A percentile compares a stretch with the other conserved stretches of the same genome.
These are phyloP conservation scores for Podarcis lilfordi DNA, from an alignment of 2,797 vertebrate genomes.

Conservation along the genomic window DNA sequence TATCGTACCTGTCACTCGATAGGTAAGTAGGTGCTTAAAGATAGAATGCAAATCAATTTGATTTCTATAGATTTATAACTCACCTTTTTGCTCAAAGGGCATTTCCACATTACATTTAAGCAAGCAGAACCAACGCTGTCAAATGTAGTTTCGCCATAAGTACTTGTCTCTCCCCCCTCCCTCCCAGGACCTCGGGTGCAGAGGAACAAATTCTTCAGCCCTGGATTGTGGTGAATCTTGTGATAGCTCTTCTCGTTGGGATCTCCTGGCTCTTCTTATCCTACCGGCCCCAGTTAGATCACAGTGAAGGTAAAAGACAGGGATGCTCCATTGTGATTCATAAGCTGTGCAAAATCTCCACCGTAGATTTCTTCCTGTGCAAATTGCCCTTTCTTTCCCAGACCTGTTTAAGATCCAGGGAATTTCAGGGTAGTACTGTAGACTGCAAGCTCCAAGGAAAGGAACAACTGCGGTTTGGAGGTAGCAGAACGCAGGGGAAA, in stretches of 20 bases:
- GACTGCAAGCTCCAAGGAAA: background rate
- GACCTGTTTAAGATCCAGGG: background rate
- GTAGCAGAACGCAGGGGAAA: background rate
- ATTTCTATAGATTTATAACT: background rate
- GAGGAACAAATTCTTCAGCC: slow-evolving; percentile 88
- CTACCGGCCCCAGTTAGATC: slow-evolving; percentile 85
- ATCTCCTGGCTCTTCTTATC: slow-evolving; percentile 92
- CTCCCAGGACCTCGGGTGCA: slow-evolving; percentile 80
- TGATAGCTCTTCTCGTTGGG: slow-evolving; percentile 90
- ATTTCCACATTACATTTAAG: background rate
- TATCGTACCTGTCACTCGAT: background rate
- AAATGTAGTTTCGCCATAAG: background rate
- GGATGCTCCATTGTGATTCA: too few species aligned
- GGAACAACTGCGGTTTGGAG: background rate
- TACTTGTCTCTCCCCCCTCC: background rate
- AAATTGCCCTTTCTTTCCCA: background rate
- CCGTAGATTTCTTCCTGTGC: background rate
- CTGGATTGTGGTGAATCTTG: slow-evolving; percentile 94
- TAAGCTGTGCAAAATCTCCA: background rate
- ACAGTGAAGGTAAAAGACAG: slow-evolving; percentile 85
- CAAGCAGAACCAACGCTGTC: background rate
- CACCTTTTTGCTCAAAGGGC: background rate
- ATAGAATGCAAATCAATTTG: background rate
- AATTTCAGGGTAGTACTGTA: background rate
- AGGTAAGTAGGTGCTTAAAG: background rate